Conservation (phyloP, 2,888 invertebrate species). For the Eugnorisma glareosa region DNA sequence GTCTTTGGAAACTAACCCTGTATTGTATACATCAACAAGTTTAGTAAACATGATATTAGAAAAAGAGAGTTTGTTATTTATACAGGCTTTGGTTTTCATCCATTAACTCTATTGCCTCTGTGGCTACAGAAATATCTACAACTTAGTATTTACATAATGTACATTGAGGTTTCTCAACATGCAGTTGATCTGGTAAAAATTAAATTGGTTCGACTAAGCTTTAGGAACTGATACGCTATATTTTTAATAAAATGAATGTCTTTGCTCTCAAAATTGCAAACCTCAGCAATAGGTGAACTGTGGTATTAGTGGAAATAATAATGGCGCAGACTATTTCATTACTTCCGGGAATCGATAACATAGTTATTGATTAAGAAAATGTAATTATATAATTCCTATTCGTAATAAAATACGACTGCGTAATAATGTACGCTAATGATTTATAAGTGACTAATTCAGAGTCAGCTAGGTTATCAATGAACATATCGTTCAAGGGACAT, state of each 20-base stretch:
- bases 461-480: slow-evolving; percentile 32
- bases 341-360: slow-evolving; percentile 2
- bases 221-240: neutral
- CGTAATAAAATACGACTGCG: neutral
- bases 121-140: neutral
- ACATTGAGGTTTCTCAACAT: neutral
- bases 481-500: slow-evolving; percentile 29
- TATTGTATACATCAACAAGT: neutral
- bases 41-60: neutral
- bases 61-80: neutral
- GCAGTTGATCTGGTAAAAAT: neutral
- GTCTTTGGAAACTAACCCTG: too few relatives aligned
- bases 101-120: neutral
- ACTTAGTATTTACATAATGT: neutral
- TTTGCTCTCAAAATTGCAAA: neutral
- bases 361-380: neutral
- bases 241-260: neutral
- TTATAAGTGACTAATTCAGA: slow-evolving; percentile 16
- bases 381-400: neutral
- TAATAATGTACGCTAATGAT: slow-evolving; percentile 15
- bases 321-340: neutral
- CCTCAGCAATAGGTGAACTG: neutral
- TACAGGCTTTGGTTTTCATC: neutral
- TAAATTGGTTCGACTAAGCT: neutral
- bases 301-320: neutral